phyloP scores from a whole-genome alignment of 2,797 vertebrate species.

The Valencia hispanica region DNA sequence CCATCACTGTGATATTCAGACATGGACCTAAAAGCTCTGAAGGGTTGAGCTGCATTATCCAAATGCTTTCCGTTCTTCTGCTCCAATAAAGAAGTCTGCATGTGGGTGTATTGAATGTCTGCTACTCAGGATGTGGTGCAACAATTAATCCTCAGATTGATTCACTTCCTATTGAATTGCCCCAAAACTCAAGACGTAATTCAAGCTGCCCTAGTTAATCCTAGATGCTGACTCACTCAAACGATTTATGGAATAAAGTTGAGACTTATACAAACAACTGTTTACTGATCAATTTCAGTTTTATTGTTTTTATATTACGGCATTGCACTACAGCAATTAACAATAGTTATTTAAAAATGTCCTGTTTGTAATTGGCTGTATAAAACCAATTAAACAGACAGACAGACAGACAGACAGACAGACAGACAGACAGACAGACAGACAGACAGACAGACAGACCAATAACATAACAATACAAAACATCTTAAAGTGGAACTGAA shows the following conservation, averaged over 20 bases:
- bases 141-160: constrained; percentile 87
- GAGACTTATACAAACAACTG: constrained; percentile 45
- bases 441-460: too few relatives aligned
- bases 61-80: constrained; percentile 71
- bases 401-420: neutral
- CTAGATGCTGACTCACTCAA: constrained; percentile 64
- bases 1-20: constrained; percentile 7
- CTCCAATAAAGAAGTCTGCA: constrained; percentile 74
- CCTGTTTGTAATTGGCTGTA: neutral
- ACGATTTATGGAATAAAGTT: constrained; percentile 44
- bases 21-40: constrained; percentile 28
- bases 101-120: constrained; percentile 81
- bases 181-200: constrained; percentile 82
- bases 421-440: neutral
- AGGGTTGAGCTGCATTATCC: constrained; percentile 60
- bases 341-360: neutral
- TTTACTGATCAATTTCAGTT: constrained; percentile 47
- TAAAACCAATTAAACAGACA: neutral
- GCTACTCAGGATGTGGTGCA: constrained; percentile 84
- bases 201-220: constrained; percentile 78
- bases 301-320: constrained; percentile 10
- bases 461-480: too few relatives aligned
- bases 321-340: neutral
- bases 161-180: constrained; percentile 86
- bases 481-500: too few relatives aligned